A percentile compares a stretch with the other conserved stretches of the same genome.
phyloP scores from a whole-genome alignment of 1,140 invertebrate genomes.

The Hycleus cichorii region DNA sequence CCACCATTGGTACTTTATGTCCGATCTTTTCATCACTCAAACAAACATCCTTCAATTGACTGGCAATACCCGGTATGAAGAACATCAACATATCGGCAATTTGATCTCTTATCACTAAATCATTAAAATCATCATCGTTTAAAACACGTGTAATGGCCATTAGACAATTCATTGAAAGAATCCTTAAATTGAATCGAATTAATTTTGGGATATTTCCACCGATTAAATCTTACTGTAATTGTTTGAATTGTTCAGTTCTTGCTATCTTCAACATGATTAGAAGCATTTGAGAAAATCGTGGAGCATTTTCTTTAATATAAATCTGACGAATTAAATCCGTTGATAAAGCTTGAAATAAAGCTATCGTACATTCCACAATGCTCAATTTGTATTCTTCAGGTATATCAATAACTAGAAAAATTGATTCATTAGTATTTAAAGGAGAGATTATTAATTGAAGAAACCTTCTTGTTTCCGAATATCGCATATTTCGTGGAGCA shows the following conservation, averaged over 20 bases:
- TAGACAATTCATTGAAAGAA: constrained; percentile 48
- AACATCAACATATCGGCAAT: constrained; percentile 51
- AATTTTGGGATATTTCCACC: background rate
- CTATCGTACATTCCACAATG: constrained; percentile 47
- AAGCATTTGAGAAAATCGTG: constrained; percentile 51
- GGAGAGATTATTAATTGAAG: background rate
- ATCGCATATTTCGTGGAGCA: constrained; percentile 37
- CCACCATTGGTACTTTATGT: constrained; percentile 53
- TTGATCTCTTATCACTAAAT: constrained; percentile 42
- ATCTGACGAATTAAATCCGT: constrained; percentile 43
- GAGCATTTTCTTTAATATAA: constrained; percentile 45
- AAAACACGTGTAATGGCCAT: constrained; percentile 50
- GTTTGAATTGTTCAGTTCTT: constrained; percentile 49
- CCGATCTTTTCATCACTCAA: constrained; percentile 50
- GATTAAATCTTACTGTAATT: constrained; percentile 45
- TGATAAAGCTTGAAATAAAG: constrained; percentile 44
- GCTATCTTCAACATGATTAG: constrained; percentile 51
- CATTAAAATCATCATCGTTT: constrained; percentile 38
- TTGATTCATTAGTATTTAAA: background rate
- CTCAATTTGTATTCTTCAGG: constrained; percentile 55
- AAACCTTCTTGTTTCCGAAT: constrained; percentile 20
- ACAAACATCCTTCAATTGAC: constrained; percentile 49
- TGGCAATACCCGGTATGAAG: constrained; percentile 55
- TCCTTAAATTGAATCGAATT: constrained; percentile 16
- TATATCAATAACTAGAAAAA: constrained; percentile 34